A percentile compares a stretch with the other conserved stretches of the same genome.
These are phyloP conservation scores for Clarias gariepinus DNA, from an alignment of 2,113 vertebrate species.

Conservation along the genomic window DNA sequence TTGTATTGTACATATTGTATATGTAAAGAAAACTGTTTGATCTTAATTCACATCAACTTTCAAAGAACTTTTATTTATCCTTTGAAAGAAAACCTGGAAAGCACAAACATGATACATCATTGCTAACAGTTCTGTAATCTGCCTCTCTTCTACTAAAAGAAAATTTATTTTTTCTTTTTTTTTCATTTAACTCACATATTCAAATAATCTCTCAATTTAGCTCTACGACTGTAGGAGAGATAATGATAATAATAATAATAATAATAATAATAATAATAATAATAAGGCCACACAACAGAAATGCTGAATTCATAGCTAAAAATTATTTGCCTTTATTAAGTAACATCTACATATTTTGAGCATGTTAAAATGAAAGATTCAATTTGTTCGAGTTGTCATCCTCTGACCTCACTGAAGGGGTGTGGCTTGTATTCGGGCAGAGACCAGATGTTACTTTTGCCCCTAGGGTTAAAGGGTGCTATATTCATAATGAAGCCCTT, in stretches of 20 bases:
- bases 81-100: background rate
- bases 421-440: conserved; percentile 26
- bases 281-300: too few species aligned
- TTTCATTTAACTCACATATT: background rate
- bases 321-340: background rate
- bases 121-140: background rate
- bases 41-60: background rate
- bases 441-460: conserved; percentile 43
- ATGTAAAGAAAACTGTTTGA: background rate
- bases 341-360: background rate
- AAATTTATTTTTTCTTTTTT: background rate
- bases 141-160: background rate
- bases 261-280: too few species aligned
- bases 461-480: conserved; percentile 30
- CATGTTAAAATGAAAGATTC: background rate
- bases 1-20: too few species aligned
- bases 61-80: background rate
- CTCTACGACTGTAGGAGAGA: background rate
- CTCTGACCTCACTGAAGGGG: conserved; percentile 34
- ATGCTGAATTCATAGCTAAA: background rate
- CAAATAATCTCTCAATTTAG: background rate
- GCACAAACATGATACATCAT: background rate
- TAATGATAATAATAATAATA: too few species aligned
- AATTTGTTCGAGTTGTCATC: conserved; percentile 3
- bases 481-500: conserved; percentile 39